phyloP scores from a whole-genome alignment of 2,888 invertebrate genomes.

The Candidula unifasciata region DNA sequence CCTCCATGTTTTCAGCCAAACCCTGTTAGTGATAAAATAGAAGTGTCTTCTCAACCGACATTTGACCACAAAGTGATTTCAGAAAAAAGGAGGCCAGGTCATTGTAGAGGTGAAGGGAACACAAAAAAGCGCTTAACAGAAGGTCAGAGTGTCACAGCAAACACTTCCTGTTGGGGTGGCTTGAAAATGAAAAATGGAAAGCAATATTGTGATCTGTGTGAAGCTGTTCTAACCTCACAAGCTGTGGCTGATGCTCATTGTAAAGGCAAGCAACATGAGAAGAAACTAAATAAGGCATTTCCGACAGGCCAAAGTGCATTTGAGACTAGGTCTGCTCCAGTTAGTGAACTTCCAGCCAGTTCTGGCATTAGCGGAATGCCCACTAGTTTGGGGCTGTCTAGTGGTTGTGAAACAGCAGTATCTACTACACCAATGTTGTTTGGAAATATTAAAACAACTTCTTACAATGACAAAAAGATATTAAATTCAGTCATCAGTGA shows the following conservation, averaged over 20 bases:
- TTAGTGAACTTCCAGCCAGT: background rate
- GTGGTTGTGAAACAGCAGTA: background rate
- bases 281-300: background rate
- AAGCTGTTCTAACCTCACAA: conserved; percentile 10
- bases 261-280: conserved; percentile 15
- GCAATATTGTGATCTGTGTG: background rate
- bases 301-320: too few relatives aligned
- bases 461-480: too few relatives aligned
- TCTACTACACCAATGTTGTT: background rate
- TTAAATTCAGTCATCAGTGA: too few relatives aligned
- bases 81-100: background rate
- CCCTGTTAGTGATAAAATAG: too few relatives aligned
- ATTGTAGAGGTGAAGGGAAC: background rate
- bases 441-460: too few relatives aligned
- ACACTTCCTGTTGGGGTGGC: background rate
- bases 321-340: background rate
- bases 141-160: background rate
- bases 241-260: background rate
- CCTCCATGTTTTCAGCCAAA: too few relatives aligned
- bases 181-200: background rate
- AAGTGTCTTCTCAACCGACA: too few relatives aligned
- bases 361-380: background rate
- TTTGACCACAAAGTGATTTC: background rate
- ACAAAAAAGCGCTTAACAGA: background rate
- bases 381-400: background rate